phyloP scores from a whole-genome alignment of 2,888 invertebrate species.

The Rhimphoctona megacephalus region DNA sequence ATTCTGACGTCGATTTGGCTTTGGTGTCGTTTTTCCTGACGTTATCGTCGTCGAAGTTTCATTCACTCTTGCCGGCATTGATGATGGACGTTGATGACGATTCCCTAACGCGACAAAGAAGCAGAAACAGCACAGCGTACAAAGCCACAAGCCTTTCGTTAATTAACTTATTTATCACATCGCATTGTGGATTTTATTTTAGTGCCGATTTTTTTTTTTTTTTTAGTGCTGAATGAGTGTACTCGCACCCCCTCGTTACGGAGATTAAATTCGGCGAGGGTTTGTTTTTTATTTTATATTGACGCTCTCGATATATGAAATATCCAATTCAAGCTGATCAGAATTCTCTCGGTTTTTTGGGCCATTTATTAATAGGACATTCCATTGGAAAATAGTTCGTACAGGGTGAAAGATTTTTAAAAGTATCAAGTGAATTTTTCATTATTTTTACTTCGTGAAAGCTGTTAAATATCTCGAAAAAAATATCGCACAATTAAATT shows the following conservation, averaged over 20 bases:
- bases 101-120: slow-evolving; percentile 63
- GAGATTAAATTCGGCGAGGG: slow-evolving; percentile 67
- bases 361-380: not conserved
- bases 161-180: slow-evolving; percentile 9
- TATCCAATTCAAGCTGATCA: slow-evolving; percentile 5
- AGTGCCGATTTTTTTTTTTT: slow-evolving; percentile 8
- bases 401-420: not conserved
- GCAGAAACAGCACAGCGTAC: slow-evolving; percentile 41
- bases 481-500: too few relatives aligned
- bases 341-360: not conserved
- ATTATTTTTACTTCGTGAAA: too few relatives aligned
- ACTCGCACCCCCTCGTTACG: slow-evolving; percentile 70
- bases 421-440: not conserved
- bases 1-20: slow-evolving; percentile 58
- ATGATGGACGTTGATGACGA: slow-evolving; percentile 55
- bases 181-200: slow-evolving; percentile 14
- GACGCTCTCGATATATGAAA: slow-evolving; percentile 65
- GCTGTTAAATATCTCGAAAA: too few relatives aligned
- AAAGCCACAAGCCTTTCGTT: slow-evolving; percentile 57
- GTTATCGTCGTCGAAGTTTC: slow-evolving; percentile 40
- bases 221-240: slow-evolving; percentile 60
- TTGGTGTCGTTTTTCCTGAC: slow-evolving; percentile 37
- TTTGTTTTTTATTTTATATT: slow-evolving; percentile 32
- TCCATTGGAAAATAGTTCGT: not conserved
- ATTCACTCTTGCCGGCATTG: slow-evolving; percentile 48